Conservation (phyloP, 2,113 vertebrate genomes). For the Synchiropus splendidus region DNA sequence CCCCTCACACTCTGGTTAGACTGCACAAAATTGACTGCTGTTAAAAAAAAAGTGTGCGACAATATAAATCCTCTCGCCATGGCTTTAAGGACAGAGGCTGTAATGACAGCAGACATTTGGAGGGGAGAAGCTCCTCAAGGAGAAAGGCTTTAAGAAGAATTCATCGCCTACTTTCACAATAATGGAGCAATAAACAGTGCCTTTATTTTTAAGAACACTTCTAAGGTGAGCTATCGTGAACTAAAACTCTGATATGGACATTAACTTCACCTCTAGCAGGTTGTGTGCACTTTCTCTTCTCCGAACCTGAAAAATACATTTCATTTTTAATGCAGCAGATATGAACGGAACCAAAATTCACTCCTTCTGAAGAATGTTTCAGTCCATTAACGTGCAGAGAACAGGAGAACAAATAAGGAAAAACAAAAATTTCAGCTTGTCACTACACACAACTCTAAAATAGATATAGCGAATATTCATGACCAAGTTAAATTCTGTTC, state of each 20-base stretch:
- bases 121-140: constrained; percentile 22
- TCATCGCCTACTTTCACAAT: constrained; percentile 36
- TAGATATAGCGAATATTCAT: no score
- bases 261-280: neutral
- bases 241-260: neutral
- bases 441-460: no score
- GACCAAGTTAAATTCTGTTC: no score
- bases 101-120: constrained; percentile 2
- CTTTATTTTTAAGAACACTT: constrained; percentile 15
- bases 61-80: constrained; percentile 23
- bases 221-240: constrained; percentile 4
- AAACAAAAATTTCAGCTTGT: no score
- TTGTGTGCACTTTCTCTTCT: neutral
- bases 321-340: no score
- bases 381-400: no score
- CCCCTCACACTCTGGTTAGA: constrained; percentile 7
- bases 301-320: no score
- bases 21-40: no score
- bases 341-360: no score
- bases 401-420: no score
- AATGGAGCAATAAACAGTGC: constrained; percentile 26
- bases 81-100: constrained; percentile 11
- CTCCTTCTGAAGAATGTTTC: no score
- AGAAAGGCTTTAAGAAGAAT: constrained; percentile 39
- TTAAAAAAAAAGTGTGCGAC: constrained; percentile 6